Percentiles rank a stretch among this genome's conserved stretches.
These are phyloP conservation scores for Lates japonicus DNA, from an alignment of 2,797 vertebrate species.

Conservation along the genomic window DNA sequence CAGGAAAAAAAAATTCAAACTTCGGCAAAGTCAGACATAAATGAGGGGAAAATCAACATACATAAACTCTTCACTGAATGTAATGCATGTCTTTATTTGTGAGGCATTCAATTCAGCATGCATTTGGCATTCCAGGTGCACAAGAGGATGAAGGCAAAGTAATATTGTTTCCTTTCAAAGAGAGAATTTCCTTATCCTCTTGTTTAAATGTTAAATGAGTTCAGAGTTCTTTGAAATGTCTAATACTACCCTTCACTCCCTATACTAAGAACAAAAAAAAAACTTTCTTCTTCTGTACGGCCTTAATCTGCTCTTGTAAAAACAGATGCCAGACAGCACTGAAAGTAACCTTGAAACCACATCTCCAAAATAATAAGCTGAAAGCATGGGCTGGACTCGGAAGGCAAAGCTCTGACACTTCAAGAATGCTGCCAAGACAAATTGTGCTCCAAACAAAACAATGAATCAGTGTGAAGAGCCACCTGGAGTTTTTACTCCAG, in stretches of 20 bases:
- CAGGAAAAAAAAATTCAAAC: background rate
- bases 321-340: slow-evolving; percentile 40
- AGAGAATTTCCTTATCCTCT: slow-evolving; percentile 5
- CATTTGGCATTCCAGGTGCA: background rate
- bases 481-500: slow-evolving; percentile 78
- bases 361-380: slow-evolving; percentile 73
- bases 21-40: background rate
- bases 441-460: slow-evolving; percentile 75
- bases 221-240: slow-evolving; percentile 11
- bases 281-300: slow-evolving; percentile 22
- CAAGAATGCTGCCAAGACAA: slow-evolving; percentile 79
- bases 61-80: background rate
- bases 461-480: slow-evolving; percentile 83
- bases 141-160: background rate
- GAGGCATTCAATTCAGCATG: background rate
- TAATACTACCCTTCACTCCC: background rate
- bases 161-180: background rate
- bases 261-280: background rate
- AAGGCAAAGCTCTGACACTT: slow-evolving; percentile 72
- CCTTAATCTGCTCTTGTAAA: slow-evolving; percentile 48
- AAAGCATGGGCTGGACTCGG: slow-evolving; percentile 65
- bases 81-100: background rate
- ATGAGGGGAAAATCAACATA: background rate
- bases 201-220: slow-evolving; percentile 12
- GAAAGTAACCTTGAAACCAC: slow-evolving; percentile 75